Percentiles rank a stretch among this genome's conserved stretches.
phyloP scores from a whole-genome alignment of 2,797 vertebrate species.

The Parotocinclus haroldoi region DNA sequence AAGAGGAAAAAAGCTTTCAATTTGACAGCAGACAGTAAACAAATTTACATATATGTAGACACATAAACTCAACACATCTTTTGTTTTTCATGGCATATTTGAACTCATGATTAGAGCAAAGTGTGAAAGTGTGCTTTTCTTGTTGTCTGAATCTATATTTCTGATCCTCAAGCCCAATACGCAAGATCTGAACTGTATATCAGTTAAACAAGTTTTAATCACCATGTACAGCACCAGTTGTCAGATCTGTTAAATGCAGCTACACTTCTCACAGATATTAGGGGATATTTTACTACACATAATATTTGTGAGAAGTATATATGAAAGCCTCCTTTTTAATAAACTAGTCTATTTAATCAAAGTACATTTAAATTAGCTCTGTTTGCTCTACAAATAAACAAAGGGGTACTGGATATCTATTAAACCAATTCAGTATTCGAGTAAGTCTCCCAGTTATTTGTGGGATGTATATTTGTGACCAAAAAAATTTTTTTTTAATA shows the following conservation, averaged over 20 bases:
- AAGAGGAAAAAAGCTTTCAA: conserved; percentile 26
- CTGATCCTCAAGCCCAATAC: too few relatives aligned
- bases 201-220: not conserved
- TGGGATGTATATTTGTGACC: too few relatives aligned
- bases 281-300: not conserved
- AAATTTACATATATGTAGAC: conserved; percentile 37
- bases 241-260: too few relatives aligned
- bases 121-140: conserved; percentile 16
- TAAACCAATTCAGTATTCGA: too few relatives aligned
- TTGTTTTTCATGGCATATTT: conserved; percentile 29
- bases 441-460: too few relatives aligned
- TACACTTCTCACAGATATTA: too few relatives aligned
- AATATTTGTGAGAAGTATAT: too few relatives aligned
- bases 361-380: too few relatives aligned
- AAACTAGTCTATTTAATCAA: not conserved
- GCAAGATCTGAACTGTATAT: too few relatives aligned
- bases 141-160: not conserved
- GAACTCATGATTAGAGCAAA: conserved; percentile 16
- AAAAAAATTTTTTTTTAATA: too few relatives aligned
- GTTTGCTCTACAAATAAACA: too few relatives aligned
- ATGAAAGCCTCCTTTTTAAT: not conserved
- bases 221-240: conserved; percentile 19
- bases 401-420: too few relatives aligned
- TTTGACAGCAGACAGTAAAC: conserved; percentile 30
- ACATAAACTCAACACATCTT: conserved; percentile 12